Evolutionary conservation across 2,888 invertebrate genomes (phyloP).

Genomic region (Apodemia mormo): DNA sequence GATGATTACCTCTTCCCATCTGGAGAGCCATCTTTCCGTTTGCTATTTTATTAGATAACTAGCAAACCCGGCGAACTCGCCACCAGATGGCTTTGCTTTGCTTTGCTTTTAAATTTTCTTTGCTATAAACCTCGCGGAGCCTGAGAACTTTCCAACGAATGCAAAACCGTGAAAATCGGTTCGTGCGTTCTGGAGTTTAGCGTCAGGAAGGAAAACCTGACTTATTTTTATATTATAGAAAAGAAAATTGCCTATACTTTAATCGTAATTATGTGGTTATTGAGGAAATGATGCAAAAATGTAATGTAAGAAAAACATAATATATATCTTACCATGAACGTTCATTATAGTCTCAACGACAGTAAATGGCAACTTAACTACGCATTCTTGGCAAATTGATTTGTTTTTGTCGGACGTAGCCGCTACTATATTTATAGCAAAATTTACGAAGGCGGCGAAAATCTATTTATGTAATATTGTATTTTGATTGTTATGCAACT

Average conservation of each 20-base stretch:
- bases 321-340: neutral
- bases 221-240: too few relatives aligned
- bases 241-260: neutral
- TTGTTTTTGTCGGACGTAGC: constrained; percentile 52
- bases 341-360: constrained; percentile 1
- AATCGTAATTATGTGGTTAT: neutral
- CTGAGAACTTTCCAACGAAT: too few relatives aligned
- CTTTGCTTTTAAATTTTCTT: too few relatives aligned
- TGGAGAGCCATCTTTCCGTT: too few relatives aligned
- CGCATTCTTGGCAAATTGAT: constrained; percentile 40
- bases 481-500: constrained; percentile 8
- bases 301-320: neutral
- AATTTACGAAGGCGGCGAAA: constrained; percentile 10
- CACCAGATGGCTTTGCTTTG: too few relatives aligned
- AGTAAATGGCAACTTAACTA: constrained; percentile 24
- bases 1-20: too few relatives aligned
- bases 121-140: too few relatives aligned
- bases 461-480: neutral
- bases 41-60: too few relatives aligned
- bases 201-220: too few relatives aligned
- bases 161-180: too few relatives aligned
- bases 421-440: constrained; percentile 29
- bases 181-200: too few relatives aligned
- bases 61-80: too few relatives aligned
- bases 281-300: neutral